Evolutionary conservation across 1,140 invertebrate species (phyloP).

Genomic region (Pseudomyrmex dendroicus): DNA sequence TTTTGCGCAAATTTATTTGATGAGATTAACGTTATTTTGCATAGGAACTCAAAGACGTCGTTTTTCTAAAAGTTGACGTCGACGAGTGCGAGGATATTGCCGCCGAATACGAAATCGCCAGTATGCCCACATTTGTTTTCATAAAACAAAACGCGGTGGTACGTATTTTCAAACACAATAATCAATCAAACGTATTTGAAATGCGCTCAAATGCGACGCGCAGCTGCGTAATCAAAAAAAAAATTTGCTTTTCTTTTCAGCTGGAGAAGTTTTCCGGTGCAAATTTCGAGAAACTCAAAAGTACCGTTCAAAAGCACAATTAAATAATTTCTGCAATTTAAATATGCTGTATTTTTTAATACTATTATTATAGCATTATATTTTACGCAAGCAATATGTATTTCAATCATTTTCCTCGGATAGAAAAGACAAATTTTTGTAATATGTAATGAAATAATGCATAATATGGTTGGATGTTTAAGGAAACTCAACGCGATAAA

Average conservation of each 20-base stretch:
- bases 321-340: slow-evolving; percentile 75
- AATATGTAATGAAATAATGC: not conserved
- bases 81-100: slow-evolving; percentile 95
- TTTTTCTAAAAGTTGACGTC: slow-evolving; percentile 93
- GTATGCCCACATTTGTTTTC: slow-evolving; percentile 98
- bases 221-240: not conserved
- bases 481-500: not conserved
- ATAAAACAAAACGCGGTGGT: slow-evolving; percentile 91
- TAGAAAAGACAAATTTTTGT: slow-evolving; percentile 14
- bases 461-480: not conserved
- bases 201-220: not conserved
- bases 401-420: slow-evolving; percentile 31
- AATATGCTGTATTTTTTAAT: slow-evolving; percentile 61
- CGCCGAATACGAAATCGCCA: slow-evolving; percentile 91
- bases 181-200: too few relatives aligned
- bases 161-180: slow-evolving; percentile 66
- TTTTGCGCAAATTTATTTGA: not conserved
- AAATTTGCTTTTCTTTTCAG: slow-evolving; percentile 75
- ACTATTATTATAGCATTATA: slow-evolving; percentile 54
- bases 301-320: slow-evolving; percentile 87
- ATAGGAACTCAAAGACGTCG: slow-evolving; percentile 88
- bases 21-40: slow-evolving; percentile 76
- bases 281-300: slow-evolving; percentile 90
- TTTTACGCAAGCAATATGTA: slow-evolving; percentile 31
- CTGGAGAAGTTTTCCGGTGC: slow-evolving; percentile 92